Base-by-base conservation (phyloP, 2,113 vertebrate species). In the Acinonyx jubatus region DNA sequence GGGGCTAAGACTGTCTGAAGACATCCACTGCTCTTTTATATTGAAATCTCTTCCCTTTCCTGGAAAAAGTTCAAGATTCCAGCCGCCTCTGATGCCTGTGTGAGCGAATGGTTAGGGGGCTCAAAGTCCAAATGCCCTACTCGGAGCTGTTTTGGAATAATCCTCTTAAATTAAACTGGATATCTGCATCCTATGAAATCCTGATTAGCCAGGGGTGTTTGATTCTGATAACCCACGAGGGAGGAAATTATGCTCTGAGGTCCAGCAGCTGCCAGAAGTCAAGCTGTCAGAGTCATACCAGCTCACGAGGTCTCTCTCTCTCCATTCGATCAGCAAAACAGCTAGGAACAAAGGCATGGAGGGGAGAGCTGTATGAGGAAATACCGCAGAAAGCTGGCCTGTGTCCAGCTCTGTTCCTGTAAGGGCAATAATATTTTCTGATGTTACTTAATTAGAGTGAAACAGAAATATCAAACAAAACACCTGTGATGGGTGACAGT, bases 121-220 rank as follows among this genome's bases (percentile, higher is more conserved):
- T 55, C 14, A 48, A 73, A 82, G 61, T 94, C 90, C 88, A 78
- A 71, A 96, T 13, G 83, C 66, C 87, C 69, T 80, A 36, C 29
- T 36, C 83, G 15, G 92, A 97, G 76, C 38, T 78, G n/a, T 84
- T 94, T 97, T 19, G 4, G 84, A 97, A 91, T 96, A 96, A 97
- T 96, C 92, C 57, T 95, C 69, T 97, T 97, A 97, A 98, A 97
- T 98, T 93, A 96, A 96, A 92, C 90, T 92, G 41, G 52, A n/a
- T 96, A 57, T 89, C 79, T 86, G 57, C 84, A 84, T 87, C 38
- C 83, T 95, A 97, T 97, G 97, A 97, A 98, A 97, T 97, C 89
- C 94, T 88, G 92, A 95, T 98, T 97, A 96, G 88, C 82, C 14
- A 76, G 96, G 96, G 94, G 57, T 94, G 69, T 96, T 97, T 97